Evolutionary conservation across 1,140 invertebrate species (phyloP).

Genomic region (Vanessa atalanta): DNA sequence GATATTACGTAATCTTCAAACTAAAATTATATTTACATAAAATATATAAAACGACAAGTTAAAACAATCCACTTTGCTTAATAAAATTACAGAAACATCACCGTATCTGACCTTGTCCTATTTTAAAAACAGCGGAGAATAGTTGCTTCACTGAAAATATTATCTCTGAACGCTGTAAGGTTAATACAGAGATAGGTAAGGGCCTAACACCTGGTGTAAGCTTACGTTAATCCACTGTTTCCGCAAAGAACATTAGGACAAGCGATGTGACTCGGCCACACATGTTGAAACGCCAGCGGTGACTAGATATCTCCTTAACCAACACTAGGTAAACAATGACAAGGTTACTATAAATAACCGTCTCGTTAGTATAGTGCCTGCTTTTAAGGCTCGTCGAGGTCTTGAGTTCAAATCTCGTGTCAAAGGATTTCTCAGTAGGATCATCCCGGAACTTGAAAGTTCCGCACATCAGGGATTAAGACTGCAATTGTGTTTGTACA

Average conservation of each 20-base stretch:
- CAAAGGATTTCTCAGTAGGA: too few species aligned
- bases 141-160: constrained; percentile 20
- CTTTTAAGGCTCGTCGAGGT: too few species aligned
- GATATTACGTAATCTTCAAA: background rate
- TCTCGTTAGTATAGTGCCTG: too few species aligned
- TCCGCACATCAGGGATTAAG: too few species aligned
- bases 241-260: constrained; percentile 14
- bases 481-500: too few species aligned
- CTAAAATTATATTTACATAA: background rate
- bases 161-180: background rate
- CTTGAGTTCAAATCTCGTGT: too few species aligned
- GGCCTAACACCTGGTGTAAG: constrained; percentile 11
- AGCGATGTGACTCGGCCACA: constrained; percentile 18
- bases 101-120: background rate
- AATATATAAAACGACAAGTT: background rate
- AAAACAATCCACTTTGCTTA: constrained; percentile 5
- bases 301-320: background rate
- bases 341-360: background rate
- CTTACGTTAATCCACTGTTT: constrained; percentile 21
- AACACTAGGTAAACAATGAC: background rate
- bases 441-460: too few species aligned
- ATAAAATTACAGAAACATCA: background rate
- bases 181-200: constrained; percentile 11
- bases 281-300: background rate
- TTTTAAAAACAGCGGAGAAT: background rate